A percentile compares a stretch with the other conserved stretches of the same genome.
Conservation (phyloP, 2,113 vertebrate species). For the Myodes glareolus region DNA sequence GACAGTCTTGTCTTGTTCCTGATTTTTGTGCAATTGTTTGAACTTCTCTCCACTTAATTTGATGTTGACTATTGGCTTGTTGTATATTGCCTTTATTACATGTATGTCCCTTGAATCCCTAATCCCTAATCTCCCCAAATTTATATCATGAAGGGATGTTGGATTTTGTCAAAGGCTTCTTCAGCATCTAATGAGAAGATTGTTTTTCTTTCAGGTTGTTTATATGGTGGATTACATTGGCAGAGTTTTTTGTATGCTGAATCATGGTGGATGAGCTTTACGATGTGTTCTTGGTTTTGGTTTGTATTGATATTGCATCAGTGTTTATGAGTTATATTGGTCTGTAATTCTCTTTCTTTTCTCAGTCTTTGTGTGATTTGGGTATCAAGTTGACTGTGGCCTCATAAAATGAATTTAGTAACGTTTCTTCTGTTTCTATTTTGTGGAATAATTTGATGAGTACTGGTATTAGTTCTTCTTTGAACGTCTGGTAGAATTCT, state of each 20-base stretch:
- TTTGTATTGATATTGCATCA: not conserved
- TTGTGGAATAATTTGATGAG: not conserved
- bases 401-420: not conserved
- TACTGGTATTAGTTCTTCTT: not conserved
- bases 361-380: not conserved
- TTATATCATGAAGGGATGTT: not conserved
- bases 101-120: not conserved
- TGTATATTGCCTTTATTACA: not conserved
- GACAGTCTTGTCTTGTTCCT: no score
- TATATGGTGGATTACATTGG: not conserved
- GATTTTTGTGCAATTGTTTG: not conserved
- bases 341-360: not conserved
- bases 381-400: not conserved
- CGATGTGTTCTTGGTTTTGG: not conserved
- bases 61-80: not conserved
- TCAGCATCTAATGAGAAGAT: not conserved
- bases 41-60: not conserved
- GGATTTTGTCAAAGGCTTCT: not conserved
- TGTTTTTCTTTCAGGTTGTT: not conserved
- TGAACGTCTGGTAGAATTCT: not conserved
- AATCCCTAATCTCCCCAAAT: not conserved
- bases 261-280: not conserved
- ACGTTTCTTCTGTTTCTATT: not conserved
- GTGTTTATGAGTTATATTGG: not conserved
- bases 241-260: not conserved